A percentile compares a stretch with the other conserved stretches of the same genome.
phyloP scores from a whole-genome alignment of 2,888 invertebrate species.

The Listrodromus nycthemerus region DNA sequence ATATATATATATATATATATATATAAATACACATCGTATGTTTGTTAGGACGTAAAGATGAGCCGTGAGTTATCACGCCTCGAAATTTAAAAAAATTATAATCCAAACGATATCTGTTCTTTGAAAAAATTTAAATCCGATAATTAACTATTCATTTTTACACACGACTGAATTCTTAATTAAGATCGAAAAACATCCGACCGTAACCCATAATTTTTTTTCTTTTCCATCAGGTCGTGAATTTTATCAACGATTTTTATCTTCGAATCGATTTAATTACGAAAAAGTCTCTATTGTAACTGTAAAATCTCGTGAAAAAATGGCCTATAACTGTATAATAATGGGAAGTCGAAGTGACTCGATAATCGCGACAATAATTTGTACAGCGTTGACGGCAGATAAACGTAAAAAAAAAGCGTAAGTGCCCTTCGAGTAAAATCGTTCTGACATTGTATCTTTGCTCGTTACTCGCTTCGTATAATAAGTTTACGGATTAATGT shows the following conservation, averaged over 20 bases:
- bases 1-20: conserved; percentile 25
- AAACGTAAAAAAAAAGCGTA: neutral
- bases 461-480: conserved; percentile 34
- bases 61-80: conserved; percentile 65
- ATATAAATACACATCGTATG: conserved; percentile 29
- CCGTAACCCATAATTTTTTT: conserved; percentile 1
- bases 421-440: neutral
- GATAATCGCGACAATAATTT: conserved; percentile 64
- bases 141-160: conserved; percentile 34
- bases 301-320: conserved; percentile 45
- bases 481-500: conserved; percentile 33
- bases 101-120: conserved; percentile 7
- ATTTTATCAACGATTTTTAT: conserved; percentile 24
- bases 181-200: conserved; percentile 26
- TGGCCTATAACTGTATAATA: conserved; percentile 50
- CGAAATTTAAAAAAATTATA: conserved; percentile 42
- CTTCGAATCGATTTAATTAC: conserved; percentile 23
- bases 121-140: conserved; percentile 13
- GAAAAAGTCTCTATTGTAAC: conserved; percentile 34
- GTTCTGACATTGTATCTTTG: neutral
- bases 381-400: conserved; percentile 36
- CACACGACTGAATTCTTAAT: conserved; percentile 53
- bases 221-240: neutral
- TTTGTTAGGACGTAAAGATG: conserved; percentile 54
- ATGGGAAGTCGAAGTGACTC: conserved; percentile 39